Evolutionary conservation across 1,140 invertebrate species (phyloP), one percentile per base, ranked within the genome.

Genomic region (Pollicipes pollicipes): DNA sequence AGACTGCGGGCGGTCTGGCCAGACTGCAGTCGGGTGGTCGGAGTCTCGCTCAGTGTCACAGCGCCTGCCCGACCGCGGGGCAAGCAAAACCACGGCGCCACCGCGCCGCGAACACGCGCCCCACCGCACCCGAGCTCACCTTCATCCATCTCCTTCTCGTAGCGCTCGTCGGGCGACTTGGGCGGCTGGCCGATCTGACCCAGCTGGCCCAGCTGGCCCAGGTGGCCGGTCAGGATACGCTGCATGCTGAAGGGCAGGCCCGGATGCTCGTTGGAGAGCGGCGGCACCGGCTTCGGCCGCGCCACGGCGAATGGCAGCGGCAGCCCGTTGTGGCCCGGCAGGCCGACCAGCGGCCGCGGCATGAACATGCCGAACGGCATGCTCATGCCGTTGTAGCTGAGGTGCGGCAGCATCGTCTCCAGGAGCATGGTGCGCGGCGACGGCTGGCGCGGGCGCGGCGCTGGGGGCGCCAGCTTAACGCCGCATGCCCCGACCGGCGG

Each of bases 361-460:
- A 31, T 17, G 32, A 31, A 24, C 30, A 31, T 68, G 67, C 67
- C 67, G 67, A 31, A 31, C 10, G 67, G 30, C 30, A 35, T 31
- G 32, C 67, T 21, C 30, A 35, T 31, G 32, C 67, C 30, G 67
- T 24, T 71, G 70, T 72, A 74, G 71, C 73, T 71, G 32, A 74
- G 73, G 68, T 74, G 73, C 35, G 73, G 73, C 71, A 74, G 71
- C 73, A 74, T 74, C 69, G 71, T 71, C 68, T 74, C 73, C 73
- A 74, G 72, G 68, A 74, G 68, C 71, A 74, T 72, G 72, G 73
- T 72, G 72, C 73, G 72, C 70, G 30, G 70, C 31, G 26, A 45
- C 35, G 30, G 32, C 30, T 29, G 37, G 68, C 68, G 68, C 30
- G 63, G 35, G 70, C 6, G 45, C 45, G 45, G 45, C 17, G 45